Evolutionary conservation across 1,140 invertebrate species (phyloP).

Genomic region (Aporrectodea caliginosa): DNA sequence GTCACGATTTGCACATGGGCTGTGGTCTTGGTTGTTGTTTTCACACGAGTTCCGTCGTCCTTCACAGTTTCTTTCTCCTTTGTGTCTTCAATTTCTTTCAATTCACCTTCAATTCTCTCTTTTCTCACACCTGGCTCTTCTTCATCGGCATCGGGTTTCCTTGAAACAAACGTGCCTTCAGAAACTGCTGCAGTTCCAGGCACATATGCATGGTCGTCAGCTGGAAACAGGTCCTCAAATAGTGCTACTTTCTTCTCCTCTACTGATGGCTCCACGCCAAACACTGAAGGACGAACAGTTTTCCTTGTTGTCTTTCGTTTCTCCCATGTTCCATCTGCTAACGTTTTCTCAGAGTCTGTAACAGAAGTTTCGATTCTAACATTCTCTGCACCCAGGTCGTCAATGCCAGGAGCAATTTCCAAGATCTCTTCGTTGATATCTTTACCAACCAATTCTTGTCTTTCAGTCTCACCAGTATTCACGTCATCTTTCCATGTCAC

Average conservation of each 20-base stretch:
- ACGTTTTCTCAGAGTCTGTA: not conserved
- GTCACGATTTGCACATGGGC: not conserved
- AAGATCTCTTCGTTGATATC: not conserved
- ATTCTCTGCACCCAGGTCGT: not conserved
- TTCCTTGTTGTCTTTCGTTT: not conserved
- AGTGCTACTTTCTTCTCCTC: not conserved
- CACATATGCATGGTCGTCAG: too few relatives aligned
- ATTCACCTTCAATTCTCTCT: not conserved
- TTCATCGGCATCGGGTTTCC: too few relatives aligned
- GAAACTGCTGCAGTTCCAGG: too few relatives aligned
- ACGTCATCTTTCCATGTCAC: not conserved
- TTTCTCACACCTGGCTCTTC: too few relatives aligned
- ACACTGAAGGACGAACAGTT: not conserved
- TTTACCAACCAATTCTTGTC: not conserved
- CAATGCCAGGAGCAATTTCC: not conserved
- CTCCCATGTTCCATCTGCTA: not conserved
- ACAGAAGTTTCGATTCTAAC: not conserved
- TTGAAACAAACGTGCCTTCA: too few relatives aligned
- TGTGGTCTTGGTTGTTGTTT: not conserved
- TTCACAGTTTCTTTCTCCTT: not conserved
- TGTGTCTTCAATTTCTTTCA: not conserved
- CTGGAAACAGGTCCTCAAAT: too few relatives aligned
- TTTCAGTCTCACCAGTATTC: not conserved
- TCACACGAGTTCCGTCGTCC: not conserved
- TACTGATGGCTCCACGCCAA: not conserved